These are phyloP conservation scores for Cephalotes varians DNA, from an alignment of 2,888 invertebrate species.

Conservation along the genomic window DNA sequence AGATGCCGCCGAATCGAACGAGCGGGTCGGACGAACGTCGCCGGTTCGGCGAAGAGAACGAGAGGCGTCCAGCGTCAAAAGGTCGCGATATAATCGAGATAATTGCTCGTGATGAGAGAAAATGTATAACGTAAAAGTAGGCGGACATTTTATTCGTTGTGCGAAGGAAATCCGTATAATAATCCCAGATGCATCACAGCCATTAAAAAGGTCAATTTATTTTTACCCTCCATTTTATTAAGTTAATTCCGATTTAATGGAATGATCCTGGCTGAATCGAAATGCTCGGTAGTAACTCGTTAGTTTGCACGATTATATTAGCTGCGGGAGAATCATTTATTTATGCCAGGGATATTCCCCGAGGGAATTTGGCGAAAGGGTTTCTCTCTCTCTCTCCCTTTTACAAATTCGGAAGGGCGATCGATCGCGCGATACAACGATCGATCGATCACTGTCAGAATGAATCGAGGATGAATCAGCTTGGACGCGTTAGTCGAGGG, in stretches of 20 bases:
- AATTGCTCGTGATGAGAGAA: slow-evolving; percentile 10
- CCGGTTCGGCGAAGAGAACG: slow-evolving; percentile 1
- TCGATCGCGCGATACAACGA: background rate
- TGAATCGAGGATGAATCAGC: slow-evolving; percentile 17
- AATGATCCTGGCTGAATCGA: background rate
- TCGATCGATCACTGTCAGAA: background rate
- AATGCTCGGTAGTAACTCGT: background rate
- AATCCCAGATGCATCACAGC: background rate
- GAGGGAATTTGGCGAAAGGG: background rate
- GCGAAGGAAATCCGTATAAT: background rate
- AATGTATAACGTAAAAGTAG: background rate
- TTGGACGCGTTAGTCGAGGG: slow-evolving; percentile 7
- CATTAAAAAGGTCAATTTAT: slow-evolving; percentile 6
- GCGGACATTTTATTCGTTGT: slow-evolving; percentile 1
- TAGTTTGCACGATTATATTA: background rate
- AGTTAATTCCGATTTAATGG: slow-evolving; percentile 13
- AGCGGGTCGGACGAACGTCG: no score
- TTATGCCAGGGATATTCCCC: background rate
- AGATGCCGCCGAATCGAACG: background rate
- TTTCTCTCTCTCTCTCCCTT: no score
- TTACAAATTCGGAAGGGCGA: background rate
- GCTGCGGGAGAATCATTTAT: background rate
- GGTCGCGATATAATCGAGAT: background rate
- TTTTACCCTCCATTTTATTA: background rate
- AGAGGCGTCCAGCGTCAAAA: background rate